Base-by-base conservation (phyloP, 2,797 vertebrate genomes). In the Paratrypauchen microcephalus region DNA sequence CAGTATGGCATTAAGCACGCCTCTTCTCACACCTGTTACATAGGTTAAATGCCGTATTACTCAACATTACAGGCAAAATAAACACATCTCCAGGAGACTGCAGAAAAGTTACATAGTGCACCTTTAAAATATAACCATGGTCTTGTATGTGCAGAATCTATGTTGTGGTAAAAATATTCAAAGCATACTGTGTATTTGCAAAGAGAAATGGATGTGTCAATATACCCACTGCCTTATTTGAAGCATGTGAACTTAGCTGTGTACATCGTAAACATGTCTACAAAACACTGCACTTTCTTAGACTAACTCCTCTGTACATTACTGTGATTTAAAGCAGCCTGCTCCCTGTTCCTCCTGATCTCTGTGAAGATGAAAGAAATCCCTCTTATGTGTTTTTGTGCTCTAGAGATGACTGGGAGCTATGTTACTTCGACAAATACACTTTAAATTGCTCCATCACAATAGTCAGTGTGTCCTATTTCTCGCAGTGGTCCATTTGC, bases 361-460 rank as follows among this genome's bases (percentile, higher is more conserved):
- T 70, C 71, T 59, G 32, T 28, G 24, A n/a, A 61, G 13, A 77
- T 72, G 70, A 78, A 68, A 69, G 21, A 11, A 15, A 72, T 36
- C 3, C 6, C 4, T 28, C 15, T 61, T 65, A 52, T 47, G 39
- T 68, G 30, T 41, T 57, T 64, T 56, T 61, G 15, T 72, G 30
- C 32, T 15, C 21, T 11, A 3, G 48, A 73, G 72, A 61, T 41
- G 0, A 30, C 48, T 41, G 26, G 16, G 16, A 68, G 59, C 54
- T 2, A 0, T 5, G 0, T 3, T 19, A 16, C 16, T 56, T 57
- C 63, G 64, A 26, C 32, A 71, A 36, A 75, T 16, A 24, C 28
- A 52, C 59, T 26, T 28, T 63, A 41, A 36, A 55, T 36, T 55
- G 58, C 58, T 65, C 26, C 11, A 13, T 55, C 1, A 1, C 39